Evolutionary conservation across 2,113 vertebrate genomes (phyloP).

Genomic region (Callithrix jacchus): DNA sequence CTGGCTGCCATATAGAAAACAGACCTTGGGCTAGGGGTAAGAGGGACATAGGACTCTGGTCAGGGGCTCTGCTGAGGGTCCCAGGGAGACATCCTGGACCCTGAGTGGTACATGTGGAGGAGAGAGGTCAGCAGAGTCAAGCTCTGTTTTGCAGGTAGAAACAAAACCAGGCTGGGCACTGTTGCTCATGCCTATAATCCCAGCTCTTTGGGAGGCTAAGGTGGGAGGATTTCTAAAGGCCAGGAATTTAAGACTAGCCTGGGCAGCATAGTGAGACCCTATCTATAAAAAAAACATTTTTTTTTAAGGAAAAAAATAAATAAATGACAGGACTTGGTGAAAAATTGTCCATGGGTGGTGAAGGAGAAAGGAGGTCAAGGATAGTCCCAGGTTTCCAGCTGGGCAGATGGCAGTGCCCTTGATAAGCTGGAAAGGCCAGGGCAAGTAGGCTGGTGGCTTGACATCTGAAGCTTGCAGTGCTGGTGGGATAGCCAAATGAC

Average conservation of each 20-base stretch:
- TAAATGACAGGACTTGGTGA: background rate
- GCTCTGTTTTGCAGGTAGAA: background rate
- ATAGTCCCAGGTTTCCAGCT: background rate
- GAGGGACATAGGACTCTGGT: background rate
- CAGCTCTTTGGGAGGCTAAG: no score
- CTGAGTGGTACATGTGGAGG: background rate
- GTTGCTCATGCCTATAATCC: no score
- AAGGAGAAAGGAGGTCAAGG: background rate
- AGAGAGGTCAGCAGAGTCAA: background rate
- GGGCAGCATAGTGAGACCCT: no score
- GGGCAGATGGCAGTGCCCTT: background rate
- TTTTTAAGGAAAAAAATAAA: no score
- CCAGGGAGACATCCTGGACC: background rate
- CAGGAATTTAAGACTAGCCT: no score
- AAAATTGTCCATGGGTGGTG: accelerated
- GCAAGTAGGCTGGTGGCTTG: background rate
- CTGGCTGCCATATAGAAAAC: background rate
- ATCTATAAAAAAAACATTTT: no score
- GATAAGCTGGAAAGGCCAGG: background rate
- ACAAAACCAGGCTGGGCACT: no score
- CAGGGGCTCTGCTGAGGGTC: background rate
- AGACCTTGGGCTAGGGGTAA: background rate
- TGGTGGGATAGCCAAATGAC: background rate
- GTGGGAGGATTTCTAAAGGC: no score
- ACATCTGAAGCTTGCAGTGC: accelerated